Conservation (phyloP, 2,888 invertebrate genomes). For the Pristionchus mayeri region DNA sequence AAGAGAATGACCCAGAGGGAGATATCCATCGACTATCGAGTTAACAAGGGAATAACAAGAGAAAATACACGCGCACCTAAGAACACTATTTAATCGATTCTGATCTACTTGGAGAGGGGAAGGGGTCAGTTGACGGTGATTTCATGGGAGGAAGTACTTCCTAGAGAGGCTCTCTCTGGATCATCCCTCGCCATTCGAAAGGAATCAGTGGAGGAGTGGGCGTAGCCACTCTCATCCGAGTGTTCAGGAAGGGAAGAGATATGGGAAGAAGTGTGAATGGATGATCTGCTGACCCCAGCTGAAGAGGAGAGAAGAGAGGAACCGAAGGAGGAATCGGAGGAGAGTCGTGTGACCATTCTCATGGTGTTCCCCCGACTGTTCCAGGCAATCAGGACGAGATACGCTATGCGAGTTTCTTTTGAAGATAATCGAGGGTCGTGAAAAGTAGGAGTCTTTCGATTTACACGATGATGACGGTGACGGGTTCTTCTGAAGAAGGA, state of each 20-base stretch:
- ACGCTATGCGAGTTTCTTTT: constrained; percentile 35
- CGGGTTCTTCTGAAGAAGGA: constrained; percentile 1
- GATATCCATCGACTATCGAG: background rate
- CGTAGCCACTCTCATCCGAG: constrained; percentile 47
- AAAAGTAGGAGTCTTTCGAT: constrained; percentile 36
- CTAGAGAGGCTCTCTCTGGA: constrained; percentile 40
- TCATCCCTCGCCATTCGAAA: constrained; percentile 30
- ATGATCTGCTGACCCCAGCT: constrained; percentile 43
- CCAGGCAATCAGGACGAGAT: constrained; percentile 44
- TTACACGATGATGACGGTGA: constrained; percentile 1
- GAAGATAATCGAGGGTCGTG: constrained; percentile 41
- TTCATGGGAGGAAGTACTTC: constrained; percentile 41
- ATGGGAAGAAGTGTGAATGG: constrained; percentile 28
- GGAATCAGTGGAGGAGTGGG: constrained; percentile 16
- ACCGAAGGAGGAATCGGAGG: constrained; percentile 22
- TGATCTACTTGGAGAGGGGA: background rate
- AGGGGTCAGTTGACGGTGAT: constrained; percentile 41
- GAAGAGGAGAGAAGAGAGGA: constrained; percentile 41
- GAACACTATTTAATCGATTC: background rate
- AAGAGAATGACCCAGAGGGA: background rate
- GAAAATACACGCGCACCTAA: background rate
- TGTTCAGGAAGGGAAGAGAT: constrained; percentile 46
- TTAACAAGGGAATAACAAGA: constrained; percentile 1
- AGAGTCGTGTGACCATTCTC: background rate
- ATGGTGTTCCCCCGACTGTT: constrained; percentile 36